phyloP scores from a whole-genome alignment of 2,113 vertebrate species.

The Microtus montanus region DNA sequence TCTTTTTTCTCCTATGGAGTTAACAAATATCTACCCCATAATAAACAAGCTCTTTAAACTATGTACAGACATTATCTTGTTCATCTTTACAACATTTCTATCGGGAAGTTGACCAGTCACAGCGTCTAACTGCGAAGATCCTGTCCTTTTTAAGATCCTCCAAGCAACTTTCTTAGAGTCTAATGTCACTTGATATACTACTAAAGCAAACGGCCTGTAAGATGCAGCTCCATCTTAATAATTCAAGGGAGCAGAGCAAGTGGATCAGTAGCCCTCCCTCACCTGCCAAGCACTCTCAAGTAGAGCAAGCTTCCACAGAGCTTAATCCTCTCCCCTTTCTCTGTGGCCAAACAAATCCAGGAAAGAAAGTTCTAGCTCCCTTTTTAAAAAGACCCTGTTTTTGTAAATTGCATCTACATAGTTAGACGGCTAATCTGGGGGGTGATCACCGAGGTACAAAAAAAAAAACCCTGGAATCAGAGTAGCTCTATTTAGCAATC shows the following conservation, averaged over 20 bases:
- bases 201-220: slow-evolving; percentile 49
- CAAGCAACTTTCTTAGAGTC: slow-evolving; percentile 37
- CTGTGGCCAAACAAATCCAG: slow-evolving; percentile 1
- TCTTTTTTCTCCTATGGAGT: not conserved
- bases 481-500: too few species aligned
- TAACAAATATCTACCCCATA: slow-evolving; percentile 47
- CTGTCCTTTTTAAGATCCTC: slow-evolving; percentile 49
- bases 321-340: not conserved
- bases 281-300: not conserved
- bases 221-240: slow-evolving; percentile 54
- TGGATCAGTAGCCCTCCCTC: not conserved
- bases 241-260: slow-evolving; percentile 64
- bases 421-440: not conserved
- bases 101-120: not conserved
- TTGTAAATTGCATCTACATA: not conserved
- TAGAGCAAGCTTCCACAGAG: not conserved
- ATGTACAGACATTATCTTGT: slow-evolving; percentile 32
- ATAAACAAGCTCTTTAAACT: slow-evolving; percentile 34
- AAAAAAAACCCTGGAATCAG: too few species aligned
- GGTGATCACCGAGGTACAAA: not conserved
- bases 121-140: not conserved
- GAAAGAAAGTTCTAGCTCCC: slow-evolving; percentile 20
- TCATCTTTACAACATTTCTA: slow-evolving; percentile 58
- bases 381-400: slow-evolving; percentile 31
- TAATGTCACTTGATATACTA: slow-evolving; percentile 38